A percentile compares a stretch with the other conserved stretches of the same genome.
These are phyloP conservation scores for Alexandromys fortis DNA, from an alignment of 2,113 vertebrate genomes.

Conservation along the genomic window DNA sequence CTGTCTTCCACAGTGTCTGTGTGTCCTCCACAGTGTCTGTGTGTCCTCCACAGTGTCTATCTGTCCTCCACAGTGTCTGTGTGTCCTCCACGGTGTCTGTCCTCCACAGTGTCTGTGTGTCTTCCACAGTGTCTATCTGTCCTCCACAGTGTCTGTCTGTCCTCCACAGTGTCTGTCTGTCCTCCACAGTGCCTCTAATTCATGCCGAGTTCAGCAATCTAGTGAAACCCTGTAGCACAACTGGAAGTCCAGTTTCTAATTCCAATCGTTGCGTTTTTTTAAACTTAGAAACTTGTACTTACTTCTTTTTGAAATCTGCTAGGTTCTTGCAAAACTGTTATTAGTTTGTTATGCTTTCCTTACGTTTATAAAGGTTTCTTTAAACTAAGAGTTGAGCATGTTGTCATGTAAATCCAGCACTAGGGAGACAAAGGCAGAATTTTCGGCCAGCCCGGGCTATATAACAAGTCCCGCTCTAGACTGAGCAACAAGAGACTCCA, in stretches of 20 bases:
- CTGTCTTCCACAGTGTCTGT: too few relatives aligned
- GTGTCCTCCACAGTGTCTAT: too few relatives aligned
- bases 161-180: background rate
- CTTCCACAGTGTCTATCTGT: background rate
- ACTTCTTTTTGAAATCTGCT: background rate
- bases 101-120: background rate
- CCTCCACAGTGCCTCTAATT: background rate
- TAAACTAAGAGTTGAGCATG: background rate
- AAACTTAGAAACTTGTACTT: background rate
- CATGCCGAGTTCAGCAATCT: background rate
- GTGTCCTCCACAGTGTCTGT: too few relatives aligned
- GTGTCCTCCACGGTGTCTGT: too few relatives aligned
- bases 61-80: too few relatives aligned
- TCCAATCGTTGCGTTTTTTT: conserved; percentile 23
- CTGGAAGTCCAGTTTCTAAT: background rate
- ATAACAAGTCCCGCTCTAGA: background rate
- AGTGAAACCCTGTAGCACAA: background rate
- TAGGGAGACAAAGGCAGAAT: background rate
- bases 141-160: background rate
- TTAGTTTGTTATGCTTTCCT: background rate
- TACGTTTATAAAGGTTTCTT: background rate
- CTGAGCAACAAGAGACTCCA: background rate
- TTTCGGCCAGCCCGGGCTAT: background rate
- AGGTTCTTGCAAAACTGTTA: background rate
- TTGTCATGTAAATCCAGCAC: background rate